Evolutionary conservation across 53 echinoderm and acorn worm genomes (phyloP).

Genomic region (Astropecten irregularis): DNA sequence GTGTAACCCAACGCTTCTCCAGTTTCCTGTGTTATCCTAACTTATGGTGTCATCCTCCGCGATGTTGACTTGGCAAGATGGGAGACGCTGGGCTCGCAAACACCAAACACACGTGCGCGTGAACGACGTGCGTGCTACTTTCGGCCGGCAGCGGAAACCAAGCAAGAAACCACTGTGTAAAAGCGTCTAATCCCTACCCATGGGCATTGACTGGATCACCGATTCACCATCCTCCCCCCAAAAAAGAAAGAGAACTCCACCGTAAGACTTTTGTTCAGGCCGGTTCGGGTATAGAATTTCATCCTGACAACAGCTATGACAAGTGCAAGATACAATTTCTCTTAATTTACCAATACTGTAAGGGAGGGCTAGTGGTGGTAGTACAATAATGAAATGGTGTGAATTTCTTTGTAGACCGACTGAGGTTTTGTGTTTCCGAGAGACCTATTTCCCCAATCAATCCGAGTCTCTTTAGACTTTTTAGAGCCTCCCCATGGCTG

Average conservation of each 20-base stretch:
- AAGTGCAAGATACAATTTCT: conserved; percentile 54
- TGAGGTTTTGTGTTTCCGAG: conserved; percentile 14
- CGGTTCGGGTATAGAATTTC: conserved; percentile 15
- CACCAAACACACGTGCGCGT: background rate
- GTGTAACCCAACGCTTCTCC: conserved; percentile 20
- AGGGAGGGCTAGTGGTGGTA: background rate
- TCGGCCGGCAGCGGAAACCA: conserved; percentile 21
- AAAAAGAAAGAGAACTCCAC: too few species aligned
- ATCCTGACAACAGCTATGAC: conserved; percentile 24
- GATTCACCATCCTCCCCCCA: background rate
- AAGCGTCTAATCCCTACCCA: conserved; percentile 38
- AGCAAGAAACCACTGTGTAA: background rate
- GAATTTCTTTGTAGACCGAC: conserved; percentile 40
- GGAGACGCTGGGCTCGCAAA: conserved; percentile 2
- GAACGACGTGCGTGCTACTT: background rate
- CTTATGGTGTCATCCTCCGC: conserved; percentile 22
- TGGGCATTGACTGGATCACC: background rate
- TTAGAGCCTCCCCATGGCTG: background rate
- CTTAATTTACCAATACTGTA: conserved; percentile 41
- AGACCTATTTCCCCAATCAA: conserved; percentile 32
- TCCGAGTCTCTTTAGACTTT: conserved; percentile 1
- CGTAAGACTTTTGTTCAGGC: too few species aligned
- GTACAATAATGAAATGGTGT: background rate
- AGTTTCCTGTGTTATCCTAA: conserved; percentile 52
- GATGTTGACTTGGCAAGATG: conserved; percentile 20